These are phyloP conservation scores for Xenus cinereus DNA, from an alignment of 2,113 vertebrate species.

Conservation along the genomic window DNA sequence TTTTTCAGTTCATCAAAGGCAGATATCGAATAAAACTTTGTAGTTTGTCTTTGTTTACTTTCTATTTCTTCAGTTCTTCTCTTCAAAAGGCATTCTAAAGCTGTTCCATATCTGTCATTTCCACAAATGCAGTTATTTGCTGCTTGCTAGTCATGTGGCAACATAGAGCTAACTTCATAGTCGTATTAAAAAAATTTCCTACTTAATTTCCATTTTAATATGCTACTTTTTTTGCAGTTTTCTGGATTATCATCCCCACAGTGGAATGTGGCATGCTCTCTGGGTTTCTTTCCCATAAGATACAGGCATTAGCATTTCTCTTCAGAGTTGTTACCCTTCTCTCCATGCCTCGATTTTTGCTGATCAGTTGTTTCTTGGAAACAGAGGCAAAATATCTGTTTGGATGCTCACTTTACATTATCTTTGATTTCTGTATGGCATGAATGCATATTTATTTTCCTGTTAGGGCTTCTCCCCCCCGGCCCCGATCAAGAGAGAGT, in stretches of 20 bases:
- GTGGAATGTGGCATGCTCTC: neutral
- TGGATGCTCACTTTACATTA: neutral
- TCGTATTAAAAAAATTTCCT: neutral
- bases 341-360: neutral
- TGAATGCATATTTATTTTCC: neutral
- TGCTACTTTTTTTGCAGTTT: neutral
- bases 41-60: neutral
- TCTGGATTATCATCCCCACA: neutral
- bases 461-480: neutral
- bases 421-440: neutral
- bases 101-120: neutral
- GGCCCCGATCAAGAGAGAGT: neutral
- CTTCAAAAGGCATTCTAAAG: neutral
- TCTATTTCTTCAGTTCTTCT: neutral
- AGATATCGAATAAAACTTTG: neutral
- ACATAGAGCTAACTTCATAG: neutral
- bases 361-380: neutral
- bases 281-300: neutral
- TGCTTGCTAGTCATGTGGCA: neutral
- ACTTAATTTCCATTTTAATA: neutral
- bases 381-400: neutral
- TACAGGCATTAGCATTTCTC: neutral
- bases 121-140: neutral
- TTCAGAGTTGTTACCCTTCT: neutral
- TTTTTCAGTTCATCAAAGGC: neutral